Percentiles rank a stretch among this genome's conserved stretches.
Conservation (phyloP, 2,888 invertebrate genomes). For the Perdita meconis region DNA sequence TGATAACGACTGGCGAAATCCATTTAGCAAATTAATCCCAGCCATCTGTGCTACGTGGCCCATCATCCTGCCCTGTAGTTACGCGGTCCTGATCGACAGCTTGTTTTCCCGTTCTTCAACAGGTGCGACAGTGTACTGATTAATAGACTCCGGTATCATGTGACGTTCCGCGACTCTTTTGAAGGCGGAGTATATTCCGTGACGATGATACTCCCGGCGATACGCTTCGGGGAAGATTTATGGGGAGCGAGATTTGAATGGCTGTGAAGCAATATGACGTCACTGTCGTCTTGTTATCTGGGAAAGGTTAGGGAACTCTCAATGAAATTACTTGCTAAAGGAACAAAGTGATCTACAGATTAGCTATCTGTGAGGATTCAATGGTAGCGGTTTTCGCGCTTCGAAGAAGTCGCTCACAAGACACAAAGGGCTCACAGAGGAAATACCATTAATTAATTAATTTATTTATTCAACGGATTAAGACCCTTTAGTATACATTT, state of each 20-base stretch:
- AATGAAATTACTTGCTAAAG: too few species aligned
- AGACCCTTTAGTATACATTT: too few species aligned
- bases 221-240: not conserved
- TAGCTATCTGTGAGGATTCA: too few species aligned
- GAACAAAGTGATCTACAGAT: too few species aligned
- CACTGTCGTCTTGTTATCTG: not conserved
- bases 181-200: not conserved
- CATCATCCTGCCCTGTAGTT: not conserved
- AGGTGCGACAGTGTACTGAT: not conserved
- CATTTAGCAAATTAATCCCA: slow-evolving; percentile 27
- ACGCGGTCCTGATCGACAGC: not conserved
- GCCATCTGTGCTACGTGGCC: not conserved
- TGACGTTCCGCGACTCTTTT: not conserved
- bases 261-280: not conserved
- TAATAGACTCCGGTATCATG: not conserved
- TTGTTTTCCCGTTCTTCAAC: not conserved
- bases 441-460: too few species aligned
- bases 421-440: too few species aligned
- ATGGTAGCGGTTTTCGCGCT: too few species aligned
- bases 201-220: not conserved
- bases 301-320: too few species aligned
- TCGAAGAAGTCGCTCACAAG: too few species aligned
- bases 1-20: slow-evolving; percentile 9
- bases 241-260: not conserved
- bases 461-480: too few species aligned